Conservation (phyloP, 1,140 invertebrate genomes). For the Drosophila melanica region DNA sequence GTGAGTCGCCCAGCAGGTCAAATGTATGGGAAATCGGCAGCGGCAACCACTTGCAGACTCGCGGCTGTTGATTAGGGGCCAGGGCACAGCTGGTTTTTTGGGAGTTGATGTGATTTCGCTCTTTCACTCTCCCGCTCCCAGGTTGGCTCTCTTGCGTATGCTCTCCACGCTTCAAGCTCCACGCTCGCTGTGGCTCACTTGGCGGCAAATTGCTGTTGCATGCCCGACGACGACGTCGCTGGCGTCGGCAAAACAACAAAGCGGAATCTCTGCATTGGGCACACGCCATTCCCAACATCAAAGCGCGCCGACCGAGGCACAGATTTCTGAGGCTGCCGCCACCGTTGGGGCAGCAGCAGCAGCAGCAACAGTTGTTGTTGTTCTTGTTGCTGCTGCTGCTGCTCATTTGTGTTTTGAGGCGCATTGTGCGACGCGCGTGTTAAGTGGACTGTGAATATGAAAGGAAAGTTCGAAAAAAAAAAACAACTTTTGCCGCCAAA, state of each 20-base stretch:
- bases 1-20: not conserved
- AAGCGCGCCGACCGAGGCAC: constrained; percentile 72
- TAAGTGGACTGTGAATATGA: constrained; percentile 82
- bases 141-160: constrained; percentile 30
- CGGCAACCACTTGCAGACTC: constrained; percentile 25
- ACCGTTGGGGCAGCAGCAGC: constrained; percentile 70
- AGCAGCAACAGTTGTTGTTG: not conserved
- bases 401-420: constrained; percentile 81
- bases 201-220: constrained; percentile 80
- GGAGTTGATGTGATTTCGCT: constrained; percentile 17
- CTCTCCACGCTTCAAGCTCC: constrained; percentile 49
- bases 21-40: constrained; percentile 2
- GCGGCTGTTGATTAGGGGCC: not conserved
- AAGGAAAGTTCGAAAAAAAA: constrained; percentile 70
- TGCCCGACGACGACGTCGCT: constrained; percentile 58
- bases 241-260: constrained; percentile 79
- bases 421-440: constrained; percentile 80
- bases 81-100: constrained; percentile 15
- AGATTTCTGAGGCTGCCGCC: constrained; percentile 83
- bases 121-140: constrained; percentile 15
- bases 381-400: constrained; percentile 37
- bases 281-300: constrained; percentile 84
- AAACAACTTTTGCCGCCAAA: constrained; percentile 70
- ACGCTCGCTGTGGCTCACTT: constrained; percentile 64
- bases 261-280: constrained; percentile 83